These are phyloP conservation scores for Nephrotoma flavescens DNA, from an alignment of 2,888 invertebrate genomes.

Conservation along the genomic window DNA sequence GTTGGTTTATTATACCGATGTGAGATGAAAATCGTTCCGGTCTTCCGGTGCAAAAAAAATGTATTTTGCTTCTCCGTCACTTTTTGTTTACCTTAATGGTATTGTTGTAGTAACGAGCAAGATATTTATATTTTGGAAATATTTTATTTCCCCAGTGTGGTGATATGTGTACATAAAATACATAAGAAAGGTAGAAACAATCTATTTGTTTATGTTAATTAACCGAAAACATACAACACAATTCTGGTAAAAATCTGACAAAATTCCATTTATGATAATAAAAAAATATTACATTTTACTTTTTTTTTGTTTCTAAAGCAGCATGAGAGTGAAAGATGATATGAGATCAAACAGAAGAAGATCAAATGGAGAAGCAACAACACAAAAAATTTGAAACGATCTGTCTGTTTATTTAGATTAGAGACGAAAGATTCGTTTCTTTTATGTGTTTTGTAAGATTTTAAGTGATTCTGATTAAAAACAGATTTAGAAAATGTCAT, in stretches of 20 bases:
- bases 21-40: not conserved
- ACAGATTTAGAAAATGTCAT: not conserved
- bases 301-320: not conserved
- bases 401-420: not conserved
- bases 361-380: not conserved
- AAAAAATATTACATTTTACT: not conserved
- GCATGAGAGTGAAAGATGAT: not conserved
- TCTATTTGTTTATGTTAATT: not conserved
- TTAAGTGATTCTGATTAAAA: not conserved
- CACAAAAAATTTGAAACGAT: not conserved
- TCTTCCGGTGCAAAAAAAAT: not conserved
- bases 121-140: not conserved
- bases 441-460: not conserved
- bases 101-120: not conserved
- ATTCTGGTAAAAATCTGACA: not conserved
- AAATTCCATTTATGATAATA: not conserved
- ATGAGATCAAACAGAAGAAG: not conserved
- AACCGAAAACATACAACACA: not conserved
- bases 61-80: not conserved
- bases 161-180: not conserved
- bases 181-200: not conserved
- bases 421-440: not conserved
- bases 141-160: not conserved
- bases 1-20: not conserved
- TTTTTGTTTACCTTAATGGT: not conserved